These are phyloP conservation scores for Adelphocoris suturalis DNA, from an alignment of 2,888 invertebrate species.

Conservation along the genomic window DNA sequence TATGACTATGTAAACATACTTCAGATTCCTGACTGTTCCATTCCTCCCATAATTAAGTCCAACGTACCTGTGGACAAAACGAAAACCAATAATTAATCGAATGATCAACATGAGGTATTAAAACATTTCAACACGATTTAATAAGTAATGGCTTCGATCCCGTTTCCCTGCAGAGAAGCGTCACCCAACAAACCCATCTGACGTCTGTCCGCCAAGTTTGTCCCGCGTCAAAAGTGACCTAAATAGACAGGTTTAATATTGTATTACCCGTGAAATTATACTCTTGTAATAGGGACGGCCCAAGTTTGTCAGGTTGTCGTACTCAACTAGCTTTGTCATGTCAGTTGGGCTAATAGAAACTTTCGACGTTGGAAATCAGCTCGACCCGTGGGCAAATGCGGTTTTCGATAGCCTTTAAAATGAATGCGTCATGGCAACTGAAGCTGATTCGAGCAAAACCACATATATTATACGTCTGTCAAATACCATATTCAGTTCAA, in stretches of 20 bases:
- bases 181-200: not conserved
- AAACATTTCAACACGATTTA: not conserved
- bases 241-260: not conserved
- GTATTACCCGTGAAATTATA: not conserved
- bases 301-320: not conserved
- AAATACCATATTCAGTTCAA: not conserved
- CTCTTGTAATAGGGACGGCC: not conserved
- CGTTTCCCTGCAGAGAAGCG: not conserved
- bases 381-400: not conserved
- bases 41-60: not conserved
- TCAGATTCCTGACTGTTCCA: not conserved
- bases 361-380: not conserved
- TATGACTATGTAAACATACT: not conserved
- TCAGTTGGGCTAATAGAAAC: not conserved
- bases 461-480: not conserved
- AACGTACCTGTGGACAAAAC: conserved; percentile 25
- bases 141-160: not conserved
- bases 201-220: not conserved
- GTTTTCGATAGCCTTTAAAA: conserved; percentile 25
- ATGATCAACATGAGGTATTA: not conserved
- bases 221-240: not conserved
- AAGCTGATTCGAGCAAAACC: not conserved
- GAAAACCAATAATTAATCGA: not conserved
- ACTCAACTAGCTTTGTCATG: conserved; percentile 3
- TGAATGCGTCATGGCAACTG: not conserved